phyloP scores from a whole-genome alignment of 2,888 invertebrate species.

The Synanthedon formicaeformis region DNA sequence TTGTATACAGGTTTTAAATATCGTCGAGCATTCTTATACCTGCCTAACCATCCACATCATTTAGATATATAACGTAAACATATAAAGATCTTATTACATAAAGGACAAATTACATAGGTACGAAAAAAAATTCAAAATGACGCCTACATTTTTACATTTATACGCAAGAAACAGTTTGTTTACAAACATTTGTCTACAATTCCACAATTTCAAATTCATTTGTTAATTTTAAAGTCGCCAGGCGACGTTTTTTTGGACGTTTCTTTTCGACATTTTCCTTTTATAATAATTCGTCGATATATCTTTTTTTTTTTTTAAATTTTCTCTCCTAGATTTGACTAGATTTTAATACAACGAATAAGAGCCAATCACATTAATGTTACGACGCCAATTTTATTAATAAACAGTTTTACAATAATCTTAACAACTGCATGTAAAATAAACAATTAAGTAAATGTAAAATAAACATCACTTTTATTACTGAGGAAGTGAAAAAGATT shows the following conservation, averaged over 20 bases:
- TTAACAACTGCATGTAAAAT: constrained; percentile 17
- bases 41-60: constrained; percentile 61
- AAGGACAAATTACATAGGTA: constrained; percentile 48
- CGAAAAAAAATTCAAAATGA: constrained; percentile 51
- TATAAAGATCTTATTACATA: constrained; percentile 61
- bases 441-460: constrained; percentile 21
- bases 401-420: constrained; percentile 10
- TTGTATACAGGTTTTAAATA: constrained; percentile 72
- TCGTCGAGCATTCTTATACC: constrained; percentile 63
- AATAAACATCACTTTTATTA: constrained; percentile 44
- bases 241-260: constrained; percentile 60
- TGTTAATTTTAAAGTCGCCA: constrained; percentile 38
- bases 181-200: constrained; percentile 39
- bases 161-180: constrained; percentile 34
- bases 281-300: constrained; percentile 57
- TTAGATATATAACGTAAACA: constrained; percentile 61
- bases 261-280: constrained; percentile 29
- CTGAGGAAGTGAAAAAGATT: constrained; percentile 55
- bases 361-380: constrained; percentile 39
- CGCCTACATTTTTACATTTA: constrained; percentile 42
- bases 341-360: constrained; percentile 54
- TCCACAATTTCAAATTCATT: constrained; percentile 60
- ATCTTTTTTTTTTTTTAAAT: constrained; percentile 35
- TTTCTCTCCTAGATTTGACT: constrained; percentile 60
- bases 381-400: constrained; percentile 34